A percentile compares a stretch with the other conserved stretches of the same genome.
Conservation (phyloP, 2,888 invertebrate genomes). For the Atrina japonica region DNA sequence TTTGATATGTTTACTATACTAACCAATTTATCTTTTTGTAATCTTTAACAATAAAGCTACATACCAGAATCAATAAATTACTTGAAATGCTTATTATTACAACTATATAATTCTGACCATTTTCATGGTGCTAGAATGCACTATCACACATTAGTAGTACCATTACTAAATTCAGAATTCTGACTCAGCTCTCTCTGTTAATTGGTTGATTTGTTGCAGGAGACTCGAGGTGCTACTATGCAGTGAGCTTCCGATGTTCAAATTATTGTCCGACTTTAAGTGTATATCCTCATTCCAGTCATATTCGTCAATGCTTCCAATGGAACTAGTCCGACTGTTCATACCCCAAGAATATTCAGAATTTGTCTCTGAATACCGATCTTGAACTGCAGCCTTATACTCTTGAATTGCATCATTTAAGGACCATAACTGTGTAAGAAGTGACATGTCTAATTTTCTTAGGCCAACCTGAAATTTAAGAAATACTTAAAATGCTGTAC, state of each 20-base stretch:
- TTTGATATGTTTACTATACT: too few relatives aligned
- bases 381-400: constrained; percentile 85
- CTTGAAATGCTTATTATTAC: too few relatives aligned
- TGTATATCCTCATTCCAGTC: constrained; percentile 55
- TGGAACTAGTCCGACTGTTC: constrained; percentile 68
- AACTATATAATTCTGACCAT: too few relatives aligned
- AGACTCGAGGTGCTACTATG: constrained; percentile 71
- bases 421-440: constrained; percentile 94
- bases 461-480: constrained; percentile 88
- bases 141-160: too few relatives aligned
- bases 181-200: constrained; percentile 66
- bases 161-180: constrained; percentile 54
- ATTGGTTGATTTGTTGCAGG: constrained; percentile 71
- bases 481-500: too few relatives aligned
- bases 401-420: constrained; percentile 95
- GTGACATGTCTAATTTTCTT: constrained; percentile 92
- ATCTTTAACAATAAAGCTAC: too few relatives aligned
- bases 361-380: constrained; percentile 71
- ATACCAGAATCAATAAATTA: too few relatives aligned
- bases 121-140: too few relatives aligned
- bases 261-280: constrained; percentile 51
- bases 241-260: constrained; percentile 52
- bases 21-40: too few relatives aligned
- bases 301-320: constrained; percentile 68
- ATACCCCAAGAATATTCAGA: constrained; percentile 73